Percentiles rank a stretch among this genome's conserved stretches.
Conservation (phyloP, 2,113 vertebrate genomes). For the Megaceryle maxima region DNA sequence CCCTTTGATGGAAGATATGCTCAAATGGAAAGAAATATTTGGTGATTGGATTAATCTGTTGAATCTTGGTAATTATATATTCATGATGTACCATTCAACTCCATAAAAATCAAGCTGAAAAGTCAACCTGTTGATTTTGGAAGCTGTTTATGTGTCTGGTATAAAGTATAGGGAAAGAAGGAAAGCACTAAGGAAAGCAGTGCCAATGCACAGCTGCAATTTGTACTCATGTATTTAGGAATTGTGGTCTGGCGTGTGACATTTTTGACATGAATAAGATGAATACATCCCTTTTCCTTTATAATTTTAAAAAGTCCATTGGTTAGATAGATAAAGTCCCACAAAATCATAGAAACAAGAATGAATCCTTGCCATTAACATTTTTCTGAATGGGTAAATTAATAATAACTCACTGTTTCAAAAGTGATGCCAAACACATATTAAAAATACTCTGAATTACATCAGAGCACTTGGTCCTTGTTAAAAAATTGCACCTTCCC, state of each 20-base stretch:
- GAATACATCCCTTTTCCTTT: not conserved
- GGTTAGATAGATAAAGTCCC: not conserved
- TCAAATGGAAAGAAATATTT: not conserved
- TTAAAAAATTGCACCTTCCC: not conserved
- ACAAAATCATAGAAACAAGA: not conserved
- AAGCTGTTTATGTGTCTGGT: not conserved
- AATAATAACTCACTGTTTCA: not conserved
- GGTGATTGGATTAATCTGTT: not conserved
- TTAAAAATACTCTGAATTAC: not conserved
- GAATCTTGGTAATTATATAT: not conserved
- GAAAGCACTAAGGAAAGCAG: not conserved
- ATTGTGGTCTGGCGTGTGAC: not conserved
- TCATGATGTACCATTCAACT: not conserved
- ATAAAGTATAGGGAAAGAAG: not conserved
- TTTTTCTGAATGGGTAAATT: not conserved
- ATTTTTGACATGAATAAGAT: not conserved
- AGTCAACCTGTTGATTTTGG: not conserved
- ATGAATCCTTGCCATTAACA: not conserved
- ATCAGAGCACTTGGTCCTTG: not conserved
- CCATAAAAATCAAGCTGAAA: not conserved
- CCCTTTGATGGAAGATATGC: not conserved
- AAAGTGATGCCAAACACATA: not conserved
- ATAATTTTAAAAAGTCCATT: not conserved
- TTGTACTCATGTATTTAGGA: fast-evolving
- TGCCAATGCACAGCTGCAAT: not conserved